Base-by-base conservation (phyloP, 2,888 invertebrate species). In the Horisme vitalbata region DNA sequence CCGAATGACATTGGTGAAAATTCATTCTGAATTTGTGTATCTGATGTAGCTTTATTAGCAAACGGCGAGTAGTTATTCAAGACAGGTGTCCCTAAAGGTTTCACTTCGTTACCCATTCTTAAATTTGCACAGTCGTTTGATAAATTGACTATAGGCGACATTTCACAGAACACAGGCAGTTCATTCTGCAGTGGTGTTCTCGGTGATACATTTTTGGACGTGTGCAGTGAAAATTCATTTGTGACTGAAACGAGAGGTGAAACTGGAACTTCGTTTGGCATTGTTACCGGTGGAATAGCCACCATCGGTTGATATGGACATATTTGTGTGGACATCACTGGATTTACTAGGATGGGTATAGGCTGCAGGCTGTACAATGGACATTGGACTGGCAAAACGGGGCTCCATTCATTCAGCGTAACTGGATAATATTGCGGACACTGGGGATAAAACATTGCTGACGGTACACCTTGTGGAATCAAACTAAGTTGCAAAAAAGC, bases 391-490 rank as follows among this genome's bases (percentile, higher is more conserved):
- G 59, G 41, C 20, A 51, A 34, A 50, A 59, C 20, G 8, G 67
- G 50, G 35, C 21, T 59, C 67, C 68, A 67, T 27, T 70, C 63
- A 3, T 59, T 56, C 4, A 52, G 14, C 13, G 54, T 21, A 4
- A 57, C 34, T 21, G 65, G 61, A 24, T 48, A 55, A 18, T 60
- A 58, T 21, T 60, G 57, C n/a, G 59, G 41, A 20, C 24, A 41
- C 7, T 37, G 38, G 6, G 45, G 45, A 14, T 35, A 43, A 43
- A 38, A 46, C 43, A 43, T 51, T 27, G 20, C 41, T 36, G 18
- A 14, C 11, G 10, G 27, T 11, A 10, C 8, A 24, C 23, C 6
- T 13, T 37, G 21, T 11, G 12, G n/a, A 26, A 9, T 12, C 1
- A 30, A 35, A 27, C 12, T 13, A 13, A 1, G n/a, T 7, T 13